Evolutionary conservation across 1,140 invertebrate species (phyloP).

Genomic region (Acromyrmex echinatior): DNA sequence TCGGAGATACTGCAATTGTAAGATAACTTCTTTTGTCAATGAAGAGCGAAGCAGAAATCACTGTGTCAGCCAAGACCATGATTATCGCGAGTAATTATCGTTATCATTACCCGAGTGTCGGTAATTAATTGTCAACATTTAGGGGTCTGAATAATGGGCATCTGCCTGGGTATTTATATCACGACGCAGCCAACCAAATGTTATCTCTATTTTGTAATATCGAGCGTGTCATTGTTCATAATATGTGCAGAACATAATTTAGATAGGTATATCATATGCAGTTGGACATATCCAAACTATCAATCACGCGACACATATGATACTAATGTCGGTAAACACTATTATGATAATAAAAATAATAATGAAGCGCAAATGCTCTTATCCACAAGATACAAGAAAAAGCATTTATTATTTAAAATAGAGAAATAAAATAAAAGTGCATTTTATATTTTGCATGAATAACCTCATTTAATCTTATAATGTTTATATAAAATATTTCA

Average conservation of each 20-base stretch:
- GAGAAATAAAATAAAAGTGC: background rate
- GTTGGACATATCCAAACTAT: slow-evolving; percentile 1
- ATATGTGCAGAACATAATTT: slow-evolving; percentile 27
- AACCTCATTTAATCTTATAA: slow-evolving; percentile 11
- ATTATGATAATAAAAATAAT: slow-evolving; percentile 1
- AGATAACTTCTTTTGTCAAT: background rate
- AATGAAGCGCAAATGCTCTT: background rate
- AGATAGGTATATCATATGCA: background rate
- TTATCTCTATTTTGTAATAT: slow-evolving; percentile 57
- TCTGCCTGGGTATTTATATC: slow-evolving; percentile 52
- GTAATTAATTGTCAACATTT: slow-evolving; percentile 61
- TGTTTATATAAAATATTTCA: background rate
- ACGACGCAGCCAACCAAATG: slow-evolving; percentile 15
- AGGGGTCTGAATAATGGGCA: slow-evolving; percentile 58
- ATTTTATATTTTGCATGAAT: slow-evolving; percentile 23
- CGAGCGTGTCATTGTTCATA: slow-evolving; percentile 20
- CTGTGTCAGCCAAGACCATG: background rate
- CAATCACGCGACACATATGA: slow-evolving; percentile 21
- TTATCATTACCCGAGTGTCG: slow-evolving; percentile 45
- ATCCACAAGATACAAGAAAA: background rate
- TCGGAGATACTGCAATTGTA: background rate
- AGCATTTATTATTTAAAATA: background rate
- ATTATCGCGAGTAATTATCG: slow-evolving; percentile 53
- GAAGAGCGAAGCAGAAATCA: background rate
- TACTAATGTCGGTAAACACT: slow-evolving; percentile 30